A percentile compares a stretch with the other conserved stretches of the same genome.
These are phyloP conservation scores for Apodemia duryi DNA, from an alignment of 2,888 invertebrate genomes.

Conservation along the genomic window DNA sequence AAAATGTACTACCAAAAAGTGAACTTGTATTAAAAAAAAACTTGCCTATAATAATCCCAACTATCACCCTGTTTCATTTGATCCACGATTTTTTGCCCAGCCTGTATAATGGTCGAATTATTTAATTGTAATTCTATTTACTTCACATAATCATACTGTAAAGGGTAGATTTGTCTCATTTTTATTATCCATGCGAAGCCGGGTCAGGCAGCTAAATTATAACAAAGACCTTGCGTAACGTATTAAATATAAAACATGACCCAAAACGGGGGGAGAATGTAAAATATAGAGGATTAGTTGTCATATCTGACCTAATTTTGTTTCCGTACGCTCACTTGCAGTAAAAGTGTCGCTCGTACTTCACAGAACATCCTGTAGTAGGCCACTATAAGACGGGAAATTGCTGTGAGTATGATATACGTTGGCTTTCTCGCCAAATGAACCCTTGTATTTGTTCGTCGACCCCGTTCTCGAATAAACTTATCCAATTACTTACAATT, in stretches of 20 bases:
- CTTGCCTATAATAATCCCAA: too few species aligned
- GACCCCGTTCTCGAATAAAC: slow-evolving; percentile 43
- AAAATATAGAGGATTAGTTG: slow-evolving; percentile 7
- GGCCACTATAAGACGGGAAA: slow-evolving; percentile 42
- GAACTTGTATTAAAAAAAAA: too few species aligned
- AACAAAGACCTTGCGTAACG: background rate
- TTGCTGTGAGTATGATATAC: slow-evolving; percentile 56
- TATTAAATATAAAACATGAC: background rate
- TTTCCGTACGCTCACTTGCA: slow-evolving; percentile 37
- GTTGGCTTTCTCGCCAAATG: slow-evolving; percentile 43
- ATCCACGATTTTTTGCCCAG: too few species aligned
- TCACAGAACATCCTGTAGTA: slow-evolving; percentile 34
- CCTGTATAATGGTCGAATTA: too few species aligned
- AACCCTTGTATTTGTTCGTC: slow-evolving; percentile 41
- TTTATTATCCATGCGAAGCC: too few species aligned
- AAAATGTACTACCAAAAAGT: too few species aligned
- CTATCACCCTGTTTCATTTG: too few species aligned
- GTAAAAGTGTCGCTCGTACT: slow-evolving; percentile 40
- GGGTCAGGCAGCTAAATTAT: background rate
- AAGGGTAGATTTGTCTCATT: too few species aligned
- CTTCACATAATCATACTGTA: too few species aligned
- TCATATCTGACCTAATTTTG: slow-evolving; percentile 42
- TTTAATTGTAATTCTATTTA: too few species aligned
- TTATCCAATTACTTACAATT: slow-evolving; percentile 48
- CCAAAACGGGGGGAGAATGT: slow-evolving; percentile 20